Evolutionary conservation across 2,888 invertebrate species (phyloP), one percentile per base, ranked within the genome.

Genomic region (Sphaeridia pumilis): DNA sequence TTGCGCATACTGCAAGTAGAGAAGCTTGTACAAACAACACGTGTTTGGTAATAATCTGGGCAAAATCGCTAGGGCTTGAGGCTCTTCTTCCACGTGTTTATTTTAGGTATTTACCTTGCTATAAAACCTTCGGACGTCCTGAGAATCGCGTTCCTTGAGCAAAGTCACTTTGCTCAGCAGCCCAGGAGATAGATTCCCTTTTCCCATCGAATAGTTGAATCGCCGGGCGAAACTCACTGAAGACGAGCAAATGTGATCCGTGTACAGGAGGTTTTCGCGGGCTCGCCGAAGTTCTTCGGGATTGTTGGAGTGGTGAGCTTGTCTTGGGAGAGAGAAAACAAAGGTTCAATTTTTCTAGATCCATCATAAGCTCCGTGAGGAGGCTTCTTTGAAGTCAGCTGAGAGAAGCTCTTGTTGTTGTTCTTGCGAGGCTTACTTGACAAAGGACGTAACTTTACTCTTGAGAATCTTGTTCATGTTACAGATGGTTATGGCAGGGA

Each of bases 1-100:
- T 66, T 84, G 85, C 0, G 84, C 81, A 12, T 84, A 81, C 84
- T 85, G 63, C 14, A 44, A 22, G 38, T 14, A 38, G 7, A 17
- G 5, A 38, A 38, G 20, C 38, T 38, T 38, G 12, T 5, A 5
- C 38, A 5, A 17, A 5, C 38, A 5, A 14, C 12, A 17, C 20
- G 12, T 38, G 5, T 17, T 17, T 17, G 38, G 38, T 20, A 31
- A 31, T 14, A 38, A 20, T 14, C 38, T 38, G 38, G 38, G 31
- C 31, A 31, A 10, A 7, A 31, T 10, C 31, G 7, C 17, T 10
- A 41, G 20, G 17, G n/a, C n/a, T n/a, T n/a, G n/a, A n/a, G n/a
- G n/a, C n/a, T n/a, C n/a, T n/a, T n/a, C n/a, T n/a, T n/a, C n/a
- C n/a, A n/a, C n/a, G n/a, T n/a, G n/a, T n/a, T 22, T 24, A 10